Evolutionary conservation across 2,888 invertebrate genomes (phyloP), one percentile per base, ranked within the genome.

Genomic region (Aphidius colemani): DNA sequence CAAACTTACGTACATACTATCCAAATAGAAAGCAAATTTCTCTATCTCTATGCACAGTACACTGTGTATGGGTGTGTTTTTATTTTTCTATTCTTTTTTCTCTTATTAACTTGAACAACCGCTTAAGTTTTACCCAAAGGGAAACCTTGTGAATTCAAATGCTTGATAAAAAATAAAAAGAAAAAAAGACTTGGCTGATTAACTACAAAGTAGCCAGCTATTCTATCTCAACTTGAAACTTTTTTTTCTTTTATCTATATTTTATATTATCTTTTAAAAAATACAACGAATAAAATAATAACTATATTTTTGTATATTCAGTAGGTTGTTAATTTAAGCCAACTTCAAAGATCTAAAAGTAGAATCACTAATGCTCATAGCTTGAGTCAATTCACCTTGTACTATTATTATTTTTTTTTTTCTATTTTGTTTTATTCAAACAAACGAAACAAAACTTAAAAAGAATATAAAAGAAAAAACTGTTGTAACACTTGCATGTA

Each of bases 1-100:
- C 74, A 74, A 73, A 73, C 74, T 72, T 72, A 77, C 74, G 73
- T 74, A 56, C 73, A 73, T 76, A 78, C 78, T 80, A 78, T 78
- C 71, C 72, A 65, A 72, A 67, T 71, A 72, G 59, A 55, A 61
- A 59, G 45, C 4, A 10, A 57, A 10, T 57, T 39, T 48, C 40
- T 57, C 57, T 46, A 30, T 57, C n/a, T 57, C 30, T 56, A 10
- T n/a, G 44, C 8, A 11, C 43, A 63, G n/a, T n/a, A 56, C 44
- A 40, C 45, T 53, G 44, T 48, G 45, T 55, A 46, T 6, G 53
- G 45, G 13, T 18, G 13, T 18, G 1, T 18, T 30, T 30, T 30
- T 30, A 18, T 18, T 30, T 30, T 30, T 30, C 3, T 30, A 30
- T 30, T 30, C 5, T 30, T 5, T 30, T 30, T 30, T 30, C 30